These are phyloP conservation scores for Carassius carassius DNA, from an alignment of 2,113 vertebrate species.

Conservation along the genomic window DNA sequence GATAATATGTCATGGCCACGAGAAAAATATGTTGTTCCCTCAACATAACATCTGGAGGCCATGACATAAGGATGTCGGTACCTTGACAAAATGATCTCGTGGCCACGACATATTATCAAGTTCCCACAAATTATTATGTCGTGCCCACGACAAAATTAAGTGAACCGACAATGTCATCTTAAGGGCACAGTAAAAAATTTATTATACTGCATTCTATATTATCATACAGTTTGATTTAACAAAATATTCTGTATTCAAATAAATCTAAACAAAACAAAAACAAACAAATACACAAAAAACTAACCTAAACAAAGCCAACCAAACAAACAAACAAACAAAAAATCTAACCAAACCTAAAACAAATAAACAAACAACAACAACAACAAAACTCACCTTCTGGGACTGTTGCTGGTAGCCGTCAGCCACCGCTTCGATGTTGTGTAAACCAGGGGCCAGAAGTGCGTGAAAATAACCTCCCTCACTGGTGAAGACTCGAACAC, in stretches of 20 bases:
- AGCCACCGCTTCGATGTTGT: constrained; percentile 86
- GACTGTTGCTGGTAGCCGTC: constrained; percentile 91
- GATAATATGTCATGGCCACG: too few relatives aligned
- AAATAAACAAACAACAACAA: neutral
- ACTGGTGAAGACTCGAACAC: constrained; percentile 79
- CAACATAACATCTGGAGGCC: too few relatives aligned
- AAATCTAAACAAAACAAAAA: neutral
- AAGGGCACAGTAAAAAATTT: too few relatives aligned
- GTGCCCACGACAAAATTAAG: too few relatives aligned
- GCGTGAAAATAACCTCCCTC: constrained; percentile 92
- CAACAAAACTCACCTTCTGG: constrained; percentile 75
- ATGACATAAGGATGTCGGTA: too few relatives aligned
- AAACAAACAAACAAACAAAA: neutral
- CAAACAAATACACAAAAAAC: neutral
- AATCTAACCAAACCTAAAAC: neutral
- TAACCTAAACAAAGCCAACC: neutral
- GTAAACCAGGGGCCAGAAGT: constrained; percentile 87
- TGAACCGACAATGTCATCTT: too few relatives aligned
- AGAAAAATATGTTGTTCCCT: too few relatives aligned
- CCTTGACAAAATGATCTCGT: too few relatives aligned
- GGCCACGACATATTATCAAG: too few relatives aligned
- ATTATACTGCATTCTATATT: neutral
- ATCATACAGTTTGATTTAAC: neutral
- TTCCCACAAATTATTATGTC: too few relatives aligned
- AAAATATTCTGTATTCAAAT: neutral